Percentiles rank a stretch among this genome's conserved stretches.
Evolutionary conservation across 2,888 invertebrate species (phyloP).

Genomic region (Pachycephus smyrnensis): DNA sequence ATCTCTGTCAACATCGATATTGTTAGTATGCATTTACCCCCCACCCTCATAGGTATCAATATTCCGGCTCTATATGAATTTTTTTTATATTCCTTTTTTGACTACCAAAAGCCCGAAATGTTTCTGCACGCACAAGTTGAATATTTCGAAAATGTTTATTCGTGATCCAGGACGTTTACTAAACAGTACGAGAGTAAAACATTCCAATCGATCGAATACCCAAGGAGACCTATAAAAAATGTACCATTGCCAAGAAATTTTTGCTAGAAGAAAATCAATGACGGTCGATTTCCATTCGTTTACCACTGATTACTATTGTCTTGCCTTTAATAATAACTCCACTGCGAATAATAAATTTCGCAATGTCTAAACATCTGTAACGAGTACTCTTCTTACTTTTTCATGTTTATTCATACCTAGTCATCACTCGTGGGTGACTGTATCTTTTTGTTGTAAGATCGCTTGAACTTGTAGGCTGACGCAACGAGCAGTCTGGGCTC

Average conservation of each 20-base stretch:
- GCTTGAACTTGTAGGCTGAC: constrained; percentile 1
- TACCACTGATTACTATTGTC: background rate
- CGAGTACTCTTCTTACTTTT: background rate
- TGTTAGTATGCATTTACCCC: background rate
- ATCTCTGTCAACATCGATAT: background rate
- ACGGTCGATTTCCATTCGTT: background rate
- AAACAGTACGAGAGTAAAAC: background rate
- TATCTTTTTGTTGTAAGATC: background rate
- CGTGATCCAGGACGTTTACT: background rate
- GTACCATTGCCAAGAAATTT: background rate
- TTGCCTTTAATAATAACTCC: background rate
- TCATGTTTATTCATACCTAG: background rate
- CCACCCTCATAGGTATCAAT: background rate
- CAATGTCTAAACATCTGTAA: background rate
- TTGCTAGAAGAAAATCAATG: background rate
- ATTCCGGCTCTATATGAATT: background rate
- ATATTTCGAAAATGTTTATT: background rate
- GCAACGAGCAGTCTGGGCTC: background rate
- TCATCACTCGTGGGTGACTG: background rate
- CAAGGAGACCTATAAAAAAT: background rate
- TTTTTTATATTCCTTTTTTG: background rate
- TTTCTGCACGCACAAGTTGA: background rate
- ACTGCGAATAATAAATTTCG: background rate
- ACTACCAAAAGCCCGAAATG: background rate
- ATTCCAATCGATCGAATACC: background rate